phyloP scores from a whole-genome alignment of 1,140 invertebrate genomes.

The Artemia franciscana region DNA sequence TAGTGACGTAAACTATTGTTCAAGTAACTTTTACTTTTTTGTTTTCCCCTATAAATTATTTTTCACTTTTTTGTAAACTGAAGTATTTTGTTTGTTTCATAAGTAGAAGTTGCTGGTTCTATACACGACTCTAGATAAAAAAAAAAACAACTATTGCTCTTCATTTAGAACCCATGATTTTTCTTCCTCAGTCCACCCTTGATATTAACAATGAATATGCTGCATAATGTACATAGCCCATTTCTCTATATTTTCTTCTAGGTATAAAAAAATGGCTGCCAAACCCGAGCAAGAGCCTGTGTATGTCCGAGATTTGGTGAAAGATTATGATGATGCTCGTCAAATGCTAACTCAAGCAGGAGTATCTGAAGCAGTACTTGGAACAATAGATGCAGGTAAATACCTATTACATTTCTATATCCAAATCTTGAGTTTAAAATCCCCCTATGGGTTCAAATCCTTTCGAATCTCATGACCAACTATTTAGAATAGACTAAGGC shows the following conservation, averaged over 20 bases:
- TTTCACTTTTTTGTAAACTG: too few relatives aligned
- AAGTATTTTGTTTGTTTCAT: too few relatives aligned
- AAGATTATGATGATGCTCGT: neutral
- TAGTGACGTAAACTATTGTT: too few relatives aligned
- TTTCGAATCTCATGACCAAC: neutral
- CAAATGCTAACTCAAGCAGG: neutral
- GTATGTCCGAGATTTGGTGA: neutral
- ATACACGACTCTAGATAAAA: too few relatives aligned
- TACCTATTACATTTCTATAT: neutral
- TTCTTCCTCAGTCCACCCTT: too few relatives aligned
- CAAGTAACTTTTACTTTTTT: too few relatives aligned
- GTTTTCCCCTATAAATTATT: too few relatives aligned
- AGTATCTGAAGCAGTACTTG: neutral
- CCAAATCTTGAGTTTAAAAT: neutral
- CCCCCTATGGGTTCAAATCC: too few relatives aligned
- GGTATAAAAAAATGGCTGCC: neutral
- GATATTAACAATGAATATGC: too few relatives aligned
- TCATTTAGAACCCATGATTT: too few relatives aligned
- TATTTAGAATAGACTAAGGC: neutral
- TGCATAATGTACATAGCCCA: neutral
- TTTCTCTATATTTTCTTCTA: neutral
- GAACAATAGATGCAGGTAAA: neutral
- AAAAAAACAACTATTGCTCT: too few relatives aligned
- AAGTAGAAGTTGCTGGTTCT: too few relatives aligned
- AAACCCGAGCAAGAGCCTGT: neutral